Evolutionary conservation across 2,113 vertebrate species (phyloP), one percentile per base, ranked within the genome.

Genomic region (Gorsachius goisagi): DNA sequence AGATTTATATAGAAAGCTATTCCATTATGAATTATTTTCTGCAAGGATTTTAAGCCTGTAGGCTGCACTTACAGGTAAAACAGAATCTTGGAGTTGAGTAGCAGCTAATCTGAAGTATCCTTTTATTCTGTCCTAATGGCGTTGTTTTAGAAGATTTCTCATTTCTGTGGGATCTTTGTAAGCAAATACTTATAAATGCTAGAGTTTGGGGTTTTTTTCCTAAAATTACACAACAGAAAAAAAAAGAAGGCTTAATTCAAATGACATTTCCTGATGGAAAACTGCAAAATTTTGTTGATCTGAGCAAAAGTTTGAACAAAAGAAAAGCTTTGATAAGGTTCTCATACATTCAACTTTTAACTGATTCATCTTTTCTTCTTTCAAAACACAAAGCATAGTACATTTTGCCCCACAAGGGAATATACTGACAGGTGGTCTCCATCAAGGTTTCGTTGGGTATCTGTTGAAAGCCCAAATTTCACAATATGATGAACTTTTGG

Each of bases 31-130:
- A 63, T 73, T 94, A 24, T 91, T 94, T 95, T 66, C 63, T 88
- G n/a, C 63, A 83, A 80, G 37, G 23, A 66, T 83, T 95, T 90
- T 88, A 83, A 95, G 64, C 67, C 93, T 91, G 41, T 66, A 90
- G 72, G 41, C 80, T 95, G 72, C 76, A 71, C n/a, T 78, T 81
- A 72, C 14, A 90, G 89, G 95, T 95, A 93, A 90, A 95, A 67
- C 10, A 77, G 56, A 74, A 71, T 75, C 83, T 81, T 90, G 60
- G 83, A 86, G 81, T 2, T 67, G 37, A 84, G 72, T 55, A 77
- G 11, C n/a, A 87, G 90, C 68, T 93, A 90, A 92, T 95, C 60
- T 18, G 9, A 95, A 92, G 18, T 50, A 78, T 39, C 21, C 47
- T 81, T 89, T 92, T 74, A 27, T 87, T 87, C 60, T 35, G 49